Base-by-base conservation (phyloP, 2,888 invertebrate species). In the Zaprionus lineosus region DNA sequence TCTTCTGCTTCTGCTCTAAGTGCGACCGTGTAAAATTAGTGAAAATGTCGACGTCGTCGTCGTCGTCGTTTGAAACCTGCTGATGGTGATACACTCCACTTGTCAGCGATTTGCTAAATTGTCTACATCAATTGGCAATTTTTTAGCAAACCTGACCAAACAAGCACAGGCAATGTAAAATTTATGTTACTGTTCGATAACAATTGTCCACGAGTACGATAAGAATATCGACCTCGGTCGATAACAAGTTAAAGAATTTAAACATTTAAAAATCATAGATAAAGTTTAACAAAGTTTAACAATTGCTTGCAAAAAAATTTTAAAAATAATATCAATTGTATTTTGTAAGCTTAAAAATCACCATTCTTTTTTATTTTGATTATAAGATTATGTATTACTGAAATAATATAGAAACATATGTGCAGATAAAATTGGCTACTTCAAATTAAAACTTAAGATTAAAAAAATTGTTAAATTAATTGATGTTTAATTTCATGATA, bases 161-260 rank as follows among this genome's bases (percentile, higher is more conserved):
- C 24, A 71, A 29, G 46, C 66, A 59, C 48, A 59, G 12, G 53
- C 61, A 53, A 69, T 53, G 74, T 39, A 69, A 69, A 67, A 59
- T 51, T 41, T 56, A 11, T 47, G 19, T 36, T 55, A 18, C 60
- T 52, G 52, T 43, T 72, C 67, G 67, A 67, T 67, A 48, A n/a
- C 66, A 52, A 47, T 46, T 72, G 67, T 66, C 66, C 67, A 67
- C 67, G 67, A 52, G 67, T 67, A 67, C 67, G 36, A 67, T 66
- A 24, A 37, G 14, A 7, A 5, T 47, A 71, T 66, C 72, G 72
- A 31, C n/a, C 9, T 1, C n/a, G 3, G 15, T 11, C 63, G 63
- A 66, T 31, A 7, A 4, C 4, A 24, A 2, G 6, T 24, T 4
- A 24, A 3, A 2, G 2, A 24, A 24, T 24, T 24, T 24, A 24